These are phyloP conservation scores for Oryzias javanicus DNA, from an alignment of 2,113 vertebrate genomes.

Conservation along the genomic window DNA sequence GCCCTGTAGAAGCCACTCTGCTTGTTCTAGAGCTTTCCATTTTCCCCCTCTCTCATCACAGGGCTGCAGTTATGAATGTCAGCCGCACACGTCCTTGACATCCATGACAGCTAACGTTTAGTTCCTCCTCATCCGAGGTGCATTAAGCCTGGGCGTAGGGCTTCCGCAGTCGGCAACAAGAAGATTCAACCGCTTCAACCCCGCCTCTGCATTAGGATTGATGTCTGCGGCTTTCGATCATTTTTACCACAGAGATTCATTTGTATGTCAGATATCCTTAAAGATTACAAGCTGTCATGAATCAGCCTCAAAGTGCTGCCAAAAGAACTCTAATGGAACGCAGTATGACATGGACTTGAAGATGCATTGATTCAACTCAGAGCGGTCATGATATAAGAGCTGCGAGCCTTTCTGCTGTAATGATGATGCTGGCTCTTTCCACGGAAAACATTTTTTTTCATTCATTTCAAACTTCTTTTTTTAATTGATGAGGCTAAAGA, in stretches of 20 bases:
- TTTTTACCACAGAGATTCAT: constrained; percentile 28
- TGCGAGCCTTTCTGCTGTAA: constrained; percentile 7
- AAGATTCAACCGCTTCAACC: constrained; percentile 11
- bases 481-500: background rate
- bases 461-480: background rate
- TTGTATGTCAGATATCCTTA: constrained; percentile 18
- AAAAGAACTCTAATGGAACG: constrained; percentile 37
- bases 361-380: constrained; percentile 21
- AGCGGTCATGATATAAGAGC: constrained; percentile 18
- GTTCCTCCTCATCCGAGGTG: constrained; percentile 2
- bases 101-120: background rate
- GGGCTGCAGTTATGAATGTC: background rate
- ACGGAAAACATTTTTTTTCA: background rate
- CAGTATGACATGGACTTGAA: constrained; percentile 9
- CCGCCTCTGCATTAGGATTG: constrained; percentile 13
- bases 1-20: background rate
- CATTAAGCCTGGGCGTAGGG: background rate
- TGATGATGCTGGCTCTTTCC: background rate
- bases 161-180: background rate
- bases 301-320: constrained; percentile 33
- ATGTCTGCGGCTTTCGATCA: constrained; percentile 20
- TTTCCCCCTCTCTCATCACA: background rate
- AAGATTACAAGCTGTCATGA: constrained; percentile 27
- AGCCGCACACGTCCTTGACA: background rate
- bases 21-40: background rate